Conservation (phyloP, 2,888 invertebrate species). For the Torymus auratus region DNA sequence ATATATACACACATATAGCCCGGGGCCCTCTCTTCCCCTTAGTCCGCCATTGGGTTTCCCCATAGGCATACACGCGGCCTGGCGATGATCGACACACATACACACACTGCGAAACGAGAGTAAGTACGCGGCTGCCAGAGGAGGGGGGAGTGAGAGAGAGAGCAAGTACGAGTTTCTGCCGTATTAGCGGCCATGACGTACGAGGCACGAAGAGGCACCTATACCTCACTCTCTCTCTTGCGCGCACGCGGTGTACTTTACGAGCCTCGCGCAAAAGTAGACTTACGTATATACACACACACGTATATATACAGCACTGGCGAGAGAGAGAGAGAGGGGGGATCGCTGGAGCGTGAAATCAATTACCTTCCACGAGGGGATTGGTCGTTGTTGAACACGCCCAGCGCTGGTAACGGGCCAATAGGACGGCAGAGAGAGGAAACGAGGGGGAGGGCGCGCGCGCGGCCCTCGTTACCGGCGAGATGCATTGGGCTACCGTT, state of each 20-base stretch:
- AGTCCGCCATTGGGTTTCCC: too few species aligned
- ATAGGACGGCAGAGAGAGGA: too few species aligned
- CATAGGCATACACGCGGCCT: neutral
- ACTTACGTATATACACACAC: too few species aligned
- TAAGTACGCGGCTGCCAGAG: neutral
- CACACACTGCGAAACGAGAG: neutral
- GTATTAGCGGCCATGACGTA: slow-evolving; percentile 69
- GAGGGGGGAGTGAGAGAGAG: neutral
- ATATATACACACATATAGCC: too few species aligned
- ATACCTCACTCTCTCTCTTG: too few species aligned
- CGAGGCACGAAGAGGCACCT: slow-evolving; percentile 62
- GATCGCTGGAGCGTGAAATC: slow-evolving; percentile 71
- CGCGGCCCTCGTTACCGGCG: slow-evolving; percentile 36
- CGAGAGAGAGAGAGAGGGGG: slow-evolving; percentile 60
- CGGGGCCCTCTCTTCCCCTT: too few species aligned
- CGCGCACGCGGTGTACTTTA: slow-evolving; percentile 49
- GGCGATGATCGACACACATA: slow-evolving; percentile 65
- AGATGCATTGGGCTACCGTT: slow-evolving; percentile 52
- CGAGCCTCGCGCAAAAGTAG: slow-evolving; percentile 1
- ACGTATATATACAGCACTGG: neutral
- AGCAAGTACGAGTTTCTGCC: slow-evolving; percentile 20
- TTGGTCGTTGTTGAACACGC: slow-evolving; percentile 37
- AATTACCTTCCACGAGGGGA: slow-evolving; percentile 66
- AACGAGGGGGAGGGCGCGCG: neutral
- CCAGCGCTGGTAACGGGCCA: neutral